Conservation (phyloP, 2,797 vertebrate genomes). For the Gastrophryne carolinensis region DNA sequence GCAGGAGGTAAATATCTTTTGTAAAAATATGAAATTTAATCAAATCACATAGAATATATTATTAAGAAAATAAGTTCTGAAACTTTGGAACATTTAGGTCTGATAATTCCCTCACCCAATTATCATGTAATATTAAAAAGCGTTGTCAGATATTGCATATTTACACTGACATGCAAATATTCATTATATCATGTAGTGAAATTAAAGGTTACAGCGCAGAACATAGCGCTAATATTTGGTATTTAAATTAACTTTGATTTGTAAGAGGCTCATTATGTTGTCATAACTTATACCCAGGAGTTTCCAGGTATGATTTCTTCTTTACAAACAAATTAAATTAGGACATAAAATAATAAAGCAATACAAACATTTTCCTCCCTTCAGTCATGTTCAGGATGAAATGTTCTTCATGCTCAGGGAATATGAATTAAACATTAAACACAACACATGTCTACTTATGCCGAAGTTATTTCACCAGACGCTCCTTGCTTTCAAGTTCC, state of each 20-base stretch:
- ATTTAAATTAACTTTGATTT: conserved; percentile 13
- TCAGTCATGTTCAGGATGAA: not conserved
- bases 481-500: not conserved
- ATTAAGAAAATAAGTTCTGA: too few species aligned
- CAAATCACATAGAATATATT: too few species aligned
- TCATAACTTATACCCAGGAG: not conserved
- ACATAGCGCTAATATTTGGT: not conserved
- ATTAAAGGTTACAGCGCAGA: not conserved
- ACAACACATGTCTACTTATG: conserved; percentile 2
- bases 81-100: too few species aligned
- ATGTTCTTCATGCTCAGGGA: not conserved
- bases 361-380: conserved; percentile 4
- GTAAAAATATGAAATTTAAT: too few species aligned
- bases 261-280: not conserved
- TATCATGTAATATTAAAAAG: too few species aligned
- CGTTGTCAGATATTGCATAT: too few species aligned
- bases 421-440: conserved; percentile 26
- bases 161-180: not conserved
- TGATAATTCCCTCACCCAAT: too few species aligned
- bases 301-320: not conserved
- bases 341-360: not conserved
- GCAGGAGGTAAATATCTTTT: too few species aligned
- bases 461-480: not conserved
- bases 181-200: not conserved
- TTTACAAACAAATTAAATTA: not conserved